Conservation (phyloP, 2,113 vertebrate genomes). For the Pleuronectes platessa region DNA sequence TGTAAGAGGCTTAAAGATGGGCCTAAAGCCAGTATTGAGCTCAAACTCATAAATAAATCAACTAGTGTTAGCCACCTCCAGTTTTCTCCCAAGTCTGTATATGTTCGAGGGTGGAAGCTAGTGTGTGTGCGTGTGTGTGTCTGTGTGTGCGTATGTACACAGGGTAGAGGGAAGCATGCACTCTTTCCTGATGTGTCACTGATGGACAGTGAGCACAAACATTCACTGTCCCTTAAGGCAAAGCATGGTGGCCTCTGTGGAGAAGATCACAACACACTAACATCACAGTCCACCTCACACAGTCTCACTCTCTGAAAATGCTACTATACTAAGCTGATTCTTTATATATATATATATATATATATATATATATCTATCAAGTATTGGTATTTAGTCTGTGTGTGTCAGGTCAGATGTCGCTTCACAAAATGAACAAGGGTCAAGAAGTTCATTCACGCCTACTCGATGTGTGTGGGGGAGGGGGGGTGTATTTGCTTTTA, state of each 20-base stretch:
- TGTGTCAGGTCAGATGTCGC: neutral
- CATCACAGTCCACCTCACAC: neutral
- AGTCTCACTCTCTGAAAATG: neutral
- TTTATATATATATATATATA: neutral
- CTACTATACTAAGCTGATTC: neutral
- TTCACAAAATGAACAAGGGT: neutral
- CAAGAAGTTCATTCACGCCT: neutral
- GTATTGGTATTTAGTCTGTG: neutral
- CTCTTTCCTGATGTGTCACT: conserved; percentile 3
- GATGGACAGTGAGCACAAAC: neutral
- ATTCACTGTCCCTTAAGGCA: neutral
- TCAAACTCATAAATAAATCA: conserved; percentile 60
- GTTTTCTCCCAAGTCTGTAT: neutral
- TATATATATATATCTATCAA: neutral
- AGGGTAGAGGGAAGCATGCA: conserved; percentile 1
- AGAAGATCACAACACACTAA: conserved; percentile 3
- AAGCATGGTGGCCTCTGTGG: neutral
- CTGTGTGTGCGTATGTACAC: neutral
- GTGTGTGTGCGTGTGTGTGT: neutral
- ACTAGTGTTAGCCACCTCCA: conserved; percentile 1
- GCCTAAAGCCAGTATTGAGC: conserved; percentile 37
- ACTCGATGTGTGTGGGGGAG: neutral
- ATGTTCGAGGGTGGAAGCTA: neutral
- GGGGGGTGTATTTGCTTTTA: neutral
- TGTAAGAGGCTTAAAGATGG: conserved; percentile 40